A percentile compares a stretch with the other conserved stretches of the same genome.
These are phyloP conservation scores for Podarcis lilfordi DNA, from an alignment of 2,797 vertebrate species.

Conservation along the genomic window DNA sequence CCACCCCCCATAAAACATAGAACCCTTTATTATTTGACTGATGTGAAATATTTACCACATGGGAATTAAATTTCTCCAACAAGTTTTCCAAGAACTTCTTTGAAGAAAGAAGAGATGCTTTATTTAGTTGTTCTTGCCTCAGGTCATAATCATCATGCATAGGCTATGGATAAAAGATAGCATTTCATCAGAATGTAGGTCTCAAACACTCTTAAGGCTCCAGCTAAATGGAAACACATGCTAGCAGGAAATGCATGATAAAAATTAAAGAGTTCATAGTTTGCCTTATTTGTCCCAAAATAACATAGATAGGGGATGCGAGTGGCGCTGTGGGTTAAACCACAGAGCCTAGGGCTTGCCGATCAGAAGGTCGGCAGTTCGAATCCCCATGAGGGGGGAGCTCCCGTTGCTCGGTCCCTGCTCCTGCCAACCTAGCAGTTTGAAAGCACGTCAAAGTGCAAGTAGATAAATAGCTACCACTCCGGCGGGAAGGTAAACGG, in stretches of 20 bases:
- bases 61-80: slow-evolving; percentile 98
- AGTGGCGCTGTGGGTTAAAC: too few relatives aligned
- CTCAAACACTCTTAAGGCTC: background rate
- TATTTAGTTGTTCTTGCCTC: slow-evolving; percentile 98
- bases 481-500: too few relatives aligned
- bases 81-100: slow-evolving; percentile 99
- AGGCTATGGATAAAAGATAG: slow-evolving; percentile 80
- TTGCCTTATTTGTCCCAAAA: background rate
- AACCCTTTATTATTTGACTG: background rate
- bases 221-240: background rate
- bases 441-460: too few relatives aligned
- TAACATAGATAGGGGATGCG: background rate
- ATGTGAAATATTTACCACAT: slow-evolving; percentile 88
- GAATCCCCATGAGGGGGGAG: too few relatives aligned
- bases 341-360: too few relatives aligned
- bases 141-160: slow-evolving; percentile 99
- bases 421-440: too few relatives aligned
- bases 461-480: too few relatives aligned
- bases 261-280: background rate
- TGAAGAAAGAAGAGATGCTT: slow-evolving; percentile 97
- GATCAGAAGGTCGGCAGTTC: too few relatives aligned
- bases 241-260: background rate
- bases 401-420: too few relatives aligned
- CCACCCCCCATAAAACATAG: background rate
- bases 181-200: slow-evolving; percentile 42